Evolutionary conservation across 1,140 invertebrate genomes (phyloP).

Genomic region (Nasonia vitripennis): DNA sequence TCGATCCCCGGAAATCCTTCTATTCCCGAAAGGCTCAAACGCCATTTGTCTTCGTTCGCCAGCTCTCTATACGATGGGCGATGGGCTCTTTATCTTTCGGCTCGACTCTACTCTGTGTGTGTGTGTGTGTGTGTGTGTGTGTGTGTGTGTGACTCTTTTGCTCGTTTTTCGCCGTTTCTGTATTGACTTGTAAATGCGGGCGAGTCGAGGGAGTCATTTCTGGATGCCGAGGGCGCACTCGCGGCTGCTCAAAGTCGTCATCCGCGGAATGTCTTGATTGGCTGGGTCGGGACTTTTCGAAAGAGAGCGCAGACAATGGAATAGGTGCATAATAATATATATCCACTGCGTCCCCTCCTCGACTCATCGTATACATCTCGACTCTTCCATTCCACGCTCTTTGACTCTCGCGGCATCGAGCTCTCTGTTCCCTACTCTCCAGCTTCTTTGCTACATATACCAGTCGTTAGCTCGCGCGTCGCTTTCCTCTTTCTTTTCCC

Average conservation of each 20-base stretch:
- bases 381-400: not conserved
- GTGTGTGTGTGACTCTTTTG: not conserved
- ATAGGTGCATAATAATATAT: too few relatives aligned
- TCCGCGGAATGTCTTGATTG: not conserved
- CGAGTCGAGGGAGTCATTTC: too few relatives aligned
- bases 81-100: constrained; percentile 4
- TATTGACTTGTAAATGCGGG: not conserved
- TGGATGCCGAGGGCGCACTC: not conserved
- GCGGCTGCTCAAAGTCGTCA: not conserved
- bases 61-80: too few relatives aligned
- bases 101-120: not conserved
- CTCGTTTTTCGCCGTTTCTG: not conserved
- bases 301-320: too few relatives aligned
- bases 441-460: not conserved
- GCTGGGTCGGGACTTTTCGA: too few relatives aligned
- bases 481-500: constrained; percentile 5
- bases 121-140: not conserved
- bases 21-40: constrained; percentile 37
- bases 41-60: constrained; percentile 44
- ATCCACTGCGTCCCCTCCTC: too few relatives aligned
- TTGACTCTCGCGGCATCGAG: too few relatives aligned
- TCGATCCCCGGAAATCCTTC: constrained; percentile 40
- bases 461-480: not conserved
- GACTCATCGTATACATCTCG: constrained; percentile 9
- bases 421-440: not conserved